Evolutionary conservation across 1,140 invertebrate genomes (phyloP), one percentile per base, ranked within the genome.

Genomic region (Batillaria attramentaria): DNA sequence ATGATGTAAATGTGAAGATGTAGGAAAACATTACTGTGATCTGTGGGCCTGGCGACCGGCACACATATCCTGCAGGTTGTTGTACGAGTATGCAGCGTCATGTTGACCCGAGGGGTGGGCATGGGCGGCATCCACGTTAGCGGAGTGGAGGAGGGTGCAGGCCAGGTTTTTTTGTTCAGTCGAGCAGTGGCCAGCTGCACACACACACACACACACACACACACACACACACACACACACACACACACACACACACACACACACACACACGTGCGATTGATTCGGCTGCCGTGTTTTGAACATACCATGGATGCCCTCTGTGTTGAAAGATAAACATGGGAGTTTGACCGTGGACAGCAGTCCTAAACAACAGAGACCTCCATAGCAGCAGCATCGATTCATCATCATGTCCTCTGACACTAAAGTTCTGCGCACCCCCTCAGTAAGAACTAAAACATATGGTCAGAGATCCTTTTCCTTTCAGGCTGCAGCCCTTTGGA

Each of bases 21-120:
- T 50, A 50, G 13, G 24, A 50, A 13, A 50, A 50, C 10, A 13
- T 50, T n/a, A n/a, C n/a, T n/a, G n/a, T n/a, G n/a, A n/a, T n/a
- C n/a, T n/a, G n/a, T n/a, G n/a, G 4, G 83, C 86, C 50, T 79
- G 74, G 24, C 66, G 72, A 24, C 86, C 85, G 43, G 78, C 46
- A 76, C 86, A 87, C 16, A 84, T 74, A 46, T 87, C 86, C 62
- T 65, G 60, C 46, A 87, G 83, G 60, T 87, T 87, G 69, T 87
- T 84, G 60, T 81, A 81, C 3, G 86, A 69, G 65, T 82, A 87
- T 8, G 84, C 86, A 54, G 83, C 83, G 81, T 87, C 86, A 62
- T 80, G 70, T n/a, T 73, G 69, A 60, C 85, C 84, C 60, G 86
- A 87, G 10, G 85, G 83, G 78, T 87, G 86, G n/a, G 62, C 31